A percentile compares a stretch with the other conserved stretches of the same genome.
phyloP scores from a whole-genome alignment of 2,113 vertebrate genomes.

The Saguinus imperator region DNA sequence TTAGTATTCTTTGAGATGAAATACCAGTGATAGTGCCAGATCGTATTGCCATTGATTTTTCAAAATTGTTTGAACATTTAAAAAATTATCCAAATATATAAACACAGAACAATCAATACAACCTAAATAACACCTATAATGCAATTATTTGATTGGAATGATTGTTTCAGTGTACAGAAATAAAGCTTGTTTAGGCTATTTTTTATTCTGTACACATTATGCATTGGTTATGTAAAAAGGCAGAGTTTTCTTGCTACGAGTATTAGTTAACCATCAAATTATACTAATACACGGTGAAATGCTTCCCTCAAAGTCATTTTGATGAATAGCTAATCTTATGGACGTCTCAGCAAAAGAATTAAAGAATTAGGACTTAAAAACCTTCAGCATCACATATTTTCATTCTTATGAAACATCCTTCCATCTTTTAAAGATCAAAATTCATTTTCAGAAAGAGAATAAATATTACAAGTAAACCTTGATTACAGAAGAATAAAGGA shows the following conservation, averaged over 20 bases:
- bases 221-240: not conserved
- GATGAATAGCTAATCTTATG: conserved; percentile 33
- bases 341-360: conserved; percentile 35
- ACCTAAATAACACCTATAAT: not conserved
- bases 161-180: conserved; percentile 23
- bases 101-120: not conserved
- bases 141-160: conserved; percentile 25
- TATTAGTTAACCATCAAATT: conserved; percentile 37
- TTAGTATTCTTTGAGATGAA: not conserved
- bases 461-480: conserved; percentile 51
- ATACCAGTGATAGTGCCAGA: not conserved
- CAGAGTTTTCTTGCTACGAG: not conserved
- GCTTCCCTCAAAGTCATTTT: not conserved
- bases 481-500: conserved; percentile 57
- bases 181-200: not conserved
- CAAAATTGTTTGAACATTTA: conserved; percentile 2
- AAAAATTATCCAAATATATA: not conserved
- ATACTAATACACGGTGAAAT: not conserved
- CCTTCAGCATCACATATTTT: conserved; percentile 29
- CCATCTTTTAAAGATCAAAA: conserved; percentile 61
- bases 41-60: not conserved
- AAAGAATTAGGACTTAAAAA: conserved; percentile 57
- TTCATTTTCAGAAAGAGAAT: conserved; percentile 52
- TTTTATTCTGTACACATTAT: not conserved
- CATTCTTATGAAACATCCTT: conserved; percentile 31